A percentile compares a stretch with the other conserved stretches of the same genome.
Conservation (phyloP, 1,140 invertebrate genomes). For the Drosophila biarmipes region DNA sequence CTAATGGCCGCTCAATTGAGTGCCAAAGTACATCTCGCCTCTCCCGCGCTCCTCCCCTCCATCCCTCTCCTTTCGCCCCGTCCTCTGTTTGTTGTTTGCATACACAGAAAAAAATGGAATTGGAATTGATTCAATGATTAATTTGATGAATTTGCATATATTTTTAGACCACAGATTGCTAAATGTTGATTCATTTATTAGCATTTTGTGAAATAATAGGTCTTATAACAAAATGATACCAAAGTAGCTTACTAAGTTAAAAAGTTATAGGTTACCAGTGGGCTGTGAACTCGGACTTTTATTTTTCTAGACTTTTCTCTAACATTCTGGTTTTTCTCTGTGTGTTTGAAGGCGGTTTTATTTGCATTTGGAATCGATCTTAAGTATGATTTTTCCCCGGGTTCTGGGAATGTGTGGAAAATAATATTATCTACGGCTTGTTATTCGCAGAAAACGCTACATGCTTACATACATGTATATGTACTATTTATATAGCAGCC, state of each 20-base stretch:
- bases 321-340: neutral
- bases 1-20: conserved; percentile 80
- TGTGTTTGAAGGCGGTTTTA: neutral
- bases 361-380: conserved; percentile 26
- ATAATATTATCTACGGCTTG: neutral
- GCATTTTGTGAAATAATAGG: too few species aligned
- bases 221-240: too few species aligned
- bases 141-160: neutral
- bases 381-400: conserved; percentile 3
- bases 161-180: neutral
- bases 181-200: too few species aligned
- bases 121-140: neutral
- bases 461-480: neutral
- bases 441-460: conserved; percentile 2
- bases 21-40: conserved; percentile 70
- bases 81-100: conserved; percentile 18
- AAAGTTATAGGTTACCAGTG: neutral
- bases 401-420: conserved; percentile 15
- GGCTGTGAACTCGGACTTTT: neutral
- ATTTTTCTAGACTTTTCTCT: too few species aligned
- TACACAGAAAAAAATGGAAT: neutral
- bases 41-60: conserved; percentile 3
- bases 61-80: neutral
- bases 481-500: neutral
- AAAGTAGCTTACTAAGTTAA: too few species aligned